Percentiles rank a stretch among this genome's conserved stretches.
These are phyloP conservation scores for Pelecanoides urinatrix DNA, from an alignment of 2,113 vertebrate genomes.

Conservation along the genomic window DNA sequence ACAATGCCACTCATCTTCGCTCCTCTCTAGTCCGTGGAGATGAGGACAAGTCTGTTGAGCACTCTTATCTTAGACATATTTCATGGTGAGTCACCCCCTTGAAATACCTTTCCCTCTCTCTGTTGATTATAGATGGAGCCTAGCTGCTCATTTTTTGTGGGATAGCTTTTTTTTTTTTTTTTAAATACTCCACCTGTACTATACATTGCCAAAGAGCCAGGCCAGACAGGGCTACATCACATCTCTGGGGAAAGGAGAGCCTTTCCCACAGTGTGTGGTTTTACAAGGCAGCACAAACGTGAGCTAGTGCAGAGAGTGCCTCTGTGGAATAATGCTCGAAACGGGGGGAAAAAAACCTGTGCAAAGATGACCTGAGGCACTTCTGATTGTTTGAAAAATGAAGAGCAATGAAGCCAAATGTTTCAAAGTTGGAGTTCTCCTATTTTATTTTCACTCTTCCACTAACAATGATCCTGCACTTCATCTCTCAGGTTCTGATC, in stretches of 20 bases:
- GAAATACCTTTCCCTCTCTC: not conserved
- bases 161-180: not conserved
- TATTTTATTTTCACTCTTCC: conserved; percentile 17
- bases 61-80: not conserved
- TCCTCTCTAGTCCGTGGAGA: not conserved
- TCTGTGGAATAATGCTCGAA: not conserved
- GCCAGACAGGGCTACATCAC: not conserved
- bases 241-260: not conserved
- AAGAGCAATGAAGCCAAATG: conserved; percentile 34
- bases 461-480: not conserved
- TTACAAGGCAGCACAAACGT: not conserved
- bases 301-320: not conserved
- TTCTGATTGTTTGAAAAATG: conserved; percentile 9
- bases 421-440: conserved; percentile 24
- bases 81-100: not conserved
- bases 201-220: not conserved
- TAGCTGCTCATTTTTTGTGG: not conserved
- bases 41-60: not conserved
- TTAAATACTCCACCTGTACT: not conserved
- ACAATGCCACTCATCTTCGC: not conserved
- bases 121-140: not conserved
- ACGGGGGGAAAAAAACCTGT: not conserved
- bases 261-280: not conserved
- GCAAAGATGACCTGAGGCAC: conserved; percentile 2
- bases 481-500: not conserved